These are phyloP conservation scores for Patella depressa DNA, from an alignment of 2,888 invertebrate species.

Conservation along the genomic window DNA sequence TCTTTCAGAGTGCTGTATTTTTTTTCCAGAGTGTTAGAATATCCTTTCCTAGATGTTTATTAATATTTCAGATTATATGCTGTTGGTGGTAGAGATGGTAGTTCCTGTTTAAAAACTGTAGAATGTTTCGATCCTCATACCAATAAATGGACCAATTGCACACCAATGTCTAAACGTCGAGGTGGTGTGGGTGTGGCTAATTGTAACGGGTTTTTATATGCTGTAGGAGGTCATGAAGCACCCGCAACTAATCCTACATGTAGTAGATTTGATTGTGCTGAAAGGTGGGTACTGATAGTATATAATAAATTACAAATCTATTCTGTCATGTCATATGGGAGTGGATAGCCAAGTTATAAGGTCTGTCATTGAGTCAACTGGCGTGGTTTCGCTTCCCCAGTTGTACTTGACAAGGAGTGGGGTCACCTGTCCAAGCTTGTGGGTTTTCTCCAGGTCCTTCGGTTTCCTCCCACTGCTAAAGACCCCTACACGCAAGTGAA, in stretches of 20 bases:
- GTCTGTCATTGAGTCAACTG: too few species aligned
- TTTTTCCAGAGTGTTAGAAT: not conserved
- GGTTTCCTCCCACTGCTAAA: too few species aligned
- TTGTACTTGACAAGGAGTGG: too few species aligned
- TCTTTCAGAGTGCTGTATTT: too few species aligned
- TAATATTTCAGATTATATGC: conserved; percentile 81
- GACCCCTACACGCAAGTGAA: too few species aligned
- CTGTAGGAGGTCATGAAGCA: conserved; percentile 93
- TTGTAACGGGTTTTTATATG: conserved; percentile 89
- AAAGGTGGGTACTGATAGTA: conserved; percentile 77
- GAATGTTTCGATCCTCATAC: conserved; percentile 88
- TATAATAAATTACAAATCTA: too few species aligned
- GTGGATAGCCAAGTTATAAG: too few species aligned
- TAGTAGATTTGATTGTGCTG: conserved; percentile 88
- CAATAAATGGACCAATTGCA: conserved; percentile 86
- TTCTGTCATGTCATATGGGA: too few species aligned
- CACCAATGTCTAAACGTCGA: conserved; percentile 88
- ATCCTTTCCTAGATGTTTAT: not conserved
- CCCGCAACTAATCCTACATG: conserved; percentile 89
- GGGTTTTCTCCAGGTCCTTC: too few species aligned
- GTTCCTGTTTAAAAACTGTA: conserved; percentile 89
- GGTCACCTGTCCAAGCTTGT: too few species aligned
- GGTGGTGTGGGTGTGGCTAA: conserved; percentile 93
- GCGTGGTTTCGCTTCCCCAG: too few species aligned
- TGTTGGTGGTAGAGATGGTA: conserved; percentile 92